Conservation (phyloP, 2,888 invertebrate species). For the Trissolcus brochymenae region DNA sequence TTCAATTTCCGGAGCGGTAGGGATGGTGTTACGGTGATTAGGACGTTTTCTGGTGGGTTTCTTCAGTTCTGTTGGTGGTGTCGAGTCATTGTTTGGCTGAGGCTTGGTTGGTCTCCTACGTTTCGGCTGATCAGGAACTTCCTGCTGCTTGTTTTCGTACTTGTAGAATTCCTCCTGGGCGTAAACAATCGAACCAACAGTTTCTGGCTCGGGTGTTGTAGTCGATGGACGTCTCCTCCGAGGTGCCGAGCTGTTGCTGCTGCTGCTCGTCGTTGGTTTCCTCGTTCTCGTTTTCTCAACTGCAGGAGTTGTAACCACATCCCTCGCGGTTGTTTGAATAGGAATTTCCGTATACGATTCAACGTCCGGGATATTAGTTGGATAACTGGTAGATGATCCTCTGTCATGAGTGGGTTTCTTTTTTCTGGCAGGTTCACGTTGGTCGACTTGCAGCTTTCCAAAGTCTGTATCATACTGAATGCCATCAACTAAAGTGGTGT, state of each 20-base stretch:
- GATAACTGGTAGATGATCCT: constrained; percentile 58
- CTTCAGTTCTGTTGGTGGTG: constrained; percentile 56
- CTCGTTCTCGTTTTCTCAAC: constrained; percentile 63
- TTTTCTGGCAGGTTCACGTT: constrained; percentile 63
- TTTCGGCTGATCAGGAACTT: constrained; percentile 59
- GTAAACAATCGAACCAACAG: constrained; percentile 20
- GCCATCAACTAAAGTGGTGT: constrained; percentile 29
- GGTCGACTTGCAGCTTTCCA: constrained; percentile 62
- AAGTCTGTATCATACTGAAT: constrained; percentile 51
- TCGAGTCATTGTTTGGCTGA: constrained; percentile 57
- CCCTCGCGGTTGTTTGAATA: constrained; percentile 63
- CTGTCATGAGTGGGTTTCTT: constrained; percentile 66
- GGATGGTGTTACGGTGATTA: constrained; percentile 59
- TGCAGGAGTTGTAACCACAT: constrained; percentile 56
- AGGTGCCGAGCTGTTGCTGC: constrained; percentile 26
- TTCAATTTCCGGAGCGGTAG: constrained; percentile 40
- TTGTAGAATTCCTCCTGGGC: constrained; percentile 55
- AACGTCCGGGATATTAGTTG: constrained; percentile 45
- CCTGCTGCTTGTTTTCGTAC: constrained; percentile 59
- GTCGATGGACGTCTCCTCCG: constrained; percentile 65
- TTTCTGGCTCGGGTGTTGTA: constrained; percentile 55
- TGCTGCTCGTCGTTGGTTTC: constrained; percentile 59
- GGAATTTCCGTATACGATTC: constrained; percentile 63
- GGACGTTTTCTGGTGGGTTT: constrained; percentile 63
- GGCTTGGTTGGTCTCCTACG: constrained; percentile 62